Evolutionary conservation across 2,797 vertebrate species (phyloP).

Genomic region (Intellagama lesueurii): DNA sequence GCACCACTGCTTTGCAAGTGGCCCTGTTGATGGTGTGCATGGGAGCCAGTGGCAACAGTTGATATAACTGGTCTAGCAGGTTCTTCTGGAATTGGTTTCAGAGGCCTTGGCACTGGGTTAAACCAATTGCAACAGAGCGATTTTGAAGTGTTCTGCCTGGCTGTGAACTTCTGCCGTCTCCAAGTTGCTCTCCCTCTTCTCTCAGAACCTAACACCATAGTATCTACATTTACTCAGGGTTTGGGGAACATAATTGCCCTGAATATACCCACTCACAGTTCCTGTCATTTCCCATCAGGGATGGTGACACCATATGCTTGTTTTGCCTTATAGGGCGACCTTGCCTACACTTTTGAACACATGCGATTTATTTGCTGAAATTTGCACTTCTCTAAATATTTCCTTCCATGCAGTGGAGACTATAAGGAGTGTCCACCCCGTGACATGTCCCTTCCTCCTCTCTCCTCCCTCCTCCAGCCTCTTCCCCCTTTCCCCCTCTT

Average conservation of each 20-base stretch:
- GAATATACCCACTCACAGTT: background rate
- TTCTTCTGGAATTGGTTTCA: conserved; percentile 41
- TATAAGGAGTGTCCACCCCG: no score
- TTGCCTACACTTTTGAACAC: background rate
- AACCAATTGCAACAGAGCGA: conserved; percentile 51
- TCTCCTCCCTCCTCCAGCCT: no score
- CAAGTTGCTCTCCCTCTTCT: background rate
- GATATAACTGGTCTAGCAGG: conserved; percentile 61
- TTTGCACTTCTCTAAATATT: background rate
- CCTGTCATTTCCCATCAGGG: background rate
- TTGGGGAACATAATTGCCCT: background rate
- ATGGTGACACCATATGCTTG: background rate
- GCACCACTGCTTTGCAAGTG: conserved; percentile 23
- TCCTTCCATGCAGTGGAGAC: no score
- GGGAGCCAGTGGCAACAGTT: conserved; percentile 30
- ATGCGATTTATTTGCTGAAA: background rate
- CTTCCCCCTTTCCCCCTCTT: no score
- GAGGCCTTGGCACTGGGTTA: conserved; percentile 34
- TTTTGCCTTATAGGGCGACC: background rate
- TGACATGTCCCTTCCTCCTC: no score
- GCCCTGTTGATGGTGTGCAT: conserved; percentile 9
- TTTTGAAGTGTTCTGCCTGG: conserved; percentile 22
- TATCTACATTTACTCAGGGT: background rate
- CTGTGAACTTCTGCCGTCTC: conserved; percentile 34
- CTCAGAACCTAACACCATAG: background rate